Base-by-base conservation (phyloP, 2,113 vertebrate genomes). In the Meleagris gallopavo region DNA sequence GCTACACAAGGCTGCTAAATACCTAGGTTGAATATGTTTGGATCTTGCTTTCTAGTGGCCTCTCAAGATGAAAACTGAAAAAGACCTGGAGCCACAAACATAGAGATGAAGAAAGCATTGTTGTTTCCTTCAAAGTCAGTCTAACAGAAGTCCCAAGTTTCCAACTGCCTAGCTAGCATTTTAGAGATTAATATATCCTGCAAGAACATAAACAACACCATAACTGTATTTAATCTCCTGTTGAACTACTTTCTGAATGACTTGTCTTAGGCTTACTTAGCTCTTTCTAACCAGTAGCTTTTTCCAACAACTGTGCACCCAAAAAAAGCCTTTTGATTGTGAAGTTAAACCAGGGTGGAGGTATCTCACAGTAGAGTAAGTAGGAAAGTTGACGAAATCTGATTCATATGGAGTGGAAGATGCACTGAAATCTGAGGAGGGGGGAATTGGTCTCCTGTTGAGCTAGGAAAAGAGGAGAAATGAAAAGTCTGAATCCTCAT, bases 31-130 rank as follows among this genome's bases (percentile, higher is more conserved):
- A 70, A 65, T 40, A 84, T 43, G 32, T 24, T 77, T 78, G 12
- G 71, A 46, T 74, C 52, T 65, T 74, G 32, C 45, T 75, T 83
- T 43, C 48, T 9, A 55, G 21, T 3, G 73, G n/a, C 7, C 86
- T 22, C 80, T 88, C 11, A 66, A 85, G 41, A 74, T 45, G 16
- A 55, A 91, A 86, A 86, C 40, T 30, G 13, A 69, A 86, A 81
- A 86, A 71, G 4, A 3, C n/a, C 25, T 75, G 10, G 13, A 71
- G 14, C n/a, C 6, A 52, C 22, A 45, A 77, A 58, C 2, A 29
- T 54, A 27, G 21, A 48, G 10, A 29, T 50, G 11, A 30, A 81
- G 66, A 54, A 90, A 20, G 4, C 13, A 5, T 6, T 60, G 11
- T 6, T 66, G 6, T 7, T 67, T 93, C 48, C 71, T 78, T 61